Evolutionary conservation across 64 coral and sea anemone species (phyloP), one percentile per base, ranked within the genome.

Genomic region (Stylophora pistillata): DNA sequence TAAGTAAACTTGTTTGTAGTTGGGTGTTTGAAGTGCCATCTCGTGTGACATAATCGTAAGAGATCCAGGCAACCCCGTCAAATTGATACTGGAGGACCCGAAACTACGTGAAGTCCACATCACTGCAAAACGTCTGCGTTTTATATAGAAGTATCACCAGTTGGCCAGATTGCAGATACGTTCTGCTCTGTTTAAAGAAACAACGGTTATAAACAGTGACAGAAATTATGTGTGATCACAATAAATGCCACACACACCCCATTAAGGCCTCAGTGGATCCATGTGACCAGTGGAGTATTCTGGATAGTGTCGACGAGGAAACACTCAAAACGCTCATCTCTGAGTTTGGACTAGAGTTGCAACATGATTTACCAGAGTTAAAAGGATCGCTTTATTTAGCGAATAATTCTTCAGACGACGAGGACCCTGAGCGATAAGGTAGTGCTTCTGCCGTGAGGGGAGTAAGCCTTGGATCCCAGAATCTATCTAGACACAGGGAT

Each of bases 331-430:
- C 25, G 58, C 76, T 89, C 10, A 89, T 89, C n/a, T 69, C 30
- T 18, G 88, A 80, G 27, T 89, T 89, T 79, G 88, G 77, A 15
- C 88, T 89, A 1, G 78, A 81, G 47, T 2, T 81, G 13, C 75
- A 89, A 14, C 88, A 71, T 6, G 70, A 89, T 57, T 80, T 89
- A 59, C 88, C 88, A n/a, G 88, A 89, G 66, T 62, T 89, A 28
- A 79, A 79, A 72, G 88, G 78, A 15, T 89, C 68, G 13, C 73
- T 79, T 57, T 32, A 79, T 31, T 63, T 74, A 69, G 33, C 52
- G 18, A 53, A 9, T 52, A 69, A 79, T 9, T 34, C 28, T 57
- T 27, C 29, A 58, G 88, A 89, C 0, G 88, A 89, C 20, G 88
- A 89, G 30, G 69, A 58, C 23, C 88, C 88, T 13, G 88, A 89